phyloP scores from a whole-genome alignment of 2,888 invertebrate species.

The Oithona nana region DNA sequence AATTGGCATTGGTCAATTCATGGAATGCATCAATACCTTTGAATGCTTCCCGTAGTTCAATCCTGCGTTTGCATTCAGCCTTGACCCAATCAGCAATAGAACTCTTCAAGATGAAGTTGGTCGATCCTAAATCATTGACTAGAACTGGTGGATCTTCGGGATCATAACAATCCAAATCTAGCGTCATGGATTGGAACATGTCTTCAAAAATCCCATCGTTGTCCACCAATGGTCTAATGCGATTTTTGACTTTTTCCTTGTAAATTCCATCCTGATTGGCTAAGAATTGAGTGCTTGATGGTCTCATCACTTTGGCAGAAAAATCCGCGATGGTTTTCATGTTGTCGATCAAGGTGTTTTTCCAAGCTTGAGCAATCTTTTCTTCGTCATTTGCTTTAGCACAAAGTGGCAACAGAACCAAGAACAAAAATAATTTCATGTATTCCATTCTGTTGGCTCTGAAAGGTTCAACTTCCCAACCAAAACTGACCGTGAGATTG shows the following conservation, averaged over 20 bases:
- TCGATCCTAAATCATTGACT: not conserved
- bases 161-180: not conserved
- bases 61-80: not conserved
- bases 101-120: not conserved
- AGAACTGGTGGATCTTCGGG: not conserved
- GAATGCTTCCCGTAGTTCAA: not conserved
- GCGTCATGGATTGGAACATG: not conserved
- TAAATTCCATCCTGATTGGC: not conserved
- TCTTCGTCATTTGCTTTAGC: not conserved
- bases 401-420: not conserved
- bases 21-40: not conserved
- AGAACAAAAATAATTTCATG: not conserved
- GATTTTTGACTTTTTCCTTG: not conserved
- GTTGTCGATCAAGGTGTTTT: not conserved
- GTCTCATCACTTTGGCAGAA: not conserved
- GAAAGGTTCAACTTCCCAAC: not conserved
- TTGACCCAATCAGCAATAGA: not conserved
- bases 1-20: not conserved
- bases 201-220: not conserved
- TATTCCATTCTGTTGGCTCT: not conserved
- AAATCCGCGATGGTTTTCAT: not conserved
- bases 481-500: not conserved
- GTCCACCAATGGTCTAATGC: not conserved
- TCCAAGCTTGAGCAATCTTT: not conserved
- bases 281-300: not conserved